Conservation (phyloP, 2,113 vertebrate species). For the Microcebus jonahi region DNA sequence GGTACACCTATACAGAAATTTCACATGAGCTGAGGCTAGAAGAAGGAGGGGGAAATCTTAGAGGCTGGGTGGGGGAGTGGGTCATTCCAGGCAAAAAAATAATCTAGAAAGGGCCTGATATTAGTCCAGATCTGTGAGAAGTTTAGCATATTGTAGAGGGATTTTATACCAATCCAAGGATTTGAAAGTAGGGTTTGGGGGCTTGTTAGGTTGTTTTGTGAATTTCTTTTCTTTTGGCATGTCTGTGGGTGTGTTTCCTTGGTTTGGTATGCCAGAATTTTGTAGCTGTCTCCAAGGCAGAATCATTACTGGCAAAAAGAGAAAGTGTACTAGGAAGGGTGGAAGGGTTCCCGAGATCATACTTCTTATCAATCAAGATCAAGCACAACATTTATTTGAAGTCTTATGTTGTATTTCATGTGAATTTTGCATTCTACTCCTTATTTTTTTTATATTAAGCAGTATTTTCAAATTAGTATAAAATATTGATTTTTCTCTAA, state of each 20-base stretch:
- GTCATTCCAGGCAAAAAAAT: not conserved
- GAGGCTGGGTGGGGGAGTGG: not conserved
- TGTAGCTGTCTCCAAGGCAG: not conserved
- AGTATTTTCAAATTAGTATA: slow-evolving; percentile 11
- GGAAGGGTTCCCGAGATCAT: not conserved
- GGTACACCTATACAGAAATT: not conserved
- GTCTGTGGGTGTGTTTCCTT: not conserved
- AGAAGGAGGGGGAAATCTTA: not conserved
- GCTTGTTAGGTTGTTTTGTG: not conserved
- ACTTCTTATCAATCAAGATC: not conserved
- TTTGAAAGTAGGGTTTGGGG: not conserved
- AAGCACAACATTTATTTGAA: not conserved
- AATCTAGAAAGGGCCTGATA: not conserved
- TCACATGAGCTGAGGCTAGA: not conserved
- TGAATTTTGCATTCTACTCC: not conserved
- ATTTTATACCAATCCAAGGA: not conserved
- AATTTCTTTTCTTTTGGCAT: not conserved
- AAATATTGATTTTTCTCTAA: not conserved
- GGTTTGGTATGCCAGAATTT: not conserved
- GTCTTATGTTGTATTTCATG: not conserved
- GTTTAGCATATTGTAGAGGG: not conserved
- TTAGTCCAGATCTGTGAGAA: not conserved
- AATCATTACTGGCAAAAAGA: not conserved
- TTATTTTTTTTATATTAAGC: slow-evolving; percentile 1
- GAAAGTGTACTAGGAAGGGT: not conserved